Conservation (phyloP, 2,888 invertebrate species). For the Acronicta psi region DNA sequence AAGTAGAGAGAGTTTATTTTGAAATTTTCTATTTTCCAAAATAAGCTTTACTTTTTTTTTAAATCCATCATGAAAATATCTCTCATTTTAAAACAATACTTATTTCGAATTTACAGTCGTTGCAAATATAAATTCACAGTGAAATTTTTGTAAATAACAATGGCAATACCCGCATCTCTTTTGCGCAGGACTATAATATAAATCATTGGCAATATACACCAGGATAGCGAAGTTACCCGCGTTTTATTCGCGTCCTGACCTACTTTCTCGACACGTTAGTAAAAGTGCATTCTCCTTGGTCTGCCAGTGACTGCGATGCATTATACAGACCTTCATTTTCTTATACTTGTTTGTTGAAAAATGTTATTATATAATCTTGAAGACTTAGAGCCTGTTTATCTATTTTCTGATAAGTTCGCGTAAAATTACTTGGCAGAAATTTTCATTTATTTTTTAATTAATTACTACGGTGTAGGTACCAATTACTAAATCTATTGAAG, state of each 20-base stretch:
- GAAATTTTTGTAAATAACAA: constrained; percentile 44
- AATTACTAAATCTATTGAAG: too few species aligned
- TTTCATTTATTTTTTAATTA: too few species aligned
- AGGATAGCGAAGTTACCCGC: constrained; percentile 48
- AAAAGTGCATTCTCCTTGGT: constrained; percentile 63
- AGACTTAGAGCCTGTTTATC: too few species aligned
- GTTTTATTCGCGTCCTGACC: constrained; percentile 65
- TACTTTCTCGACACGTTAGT: constrained; percentile 56
- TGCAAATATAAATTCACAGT: constrained; percentile 1
- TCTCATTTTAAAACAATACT: too few species aligned
- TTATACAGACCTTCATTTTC: constrained; percentile 49
- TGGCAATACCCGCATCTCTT: constrained; percentile 48
- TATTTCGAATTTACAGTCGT: constrained; percentile 16
- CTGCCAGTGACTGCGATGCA: constrained; percentile 54
- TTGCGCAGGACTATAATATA: constrained; percentile 58
- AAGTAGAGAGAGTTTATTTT: too few species aligned
- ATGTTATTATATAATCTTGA: too few species aligned
- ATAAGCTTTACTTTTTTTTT: too few species aligned
- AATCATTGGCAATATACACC: constrained; percentile 63
- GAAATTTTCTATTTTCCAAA: too few species aligned
- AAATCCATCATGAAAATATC: too few species aligned
- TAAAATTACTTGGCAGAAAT: too few species aligned
- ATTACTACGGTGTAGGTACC: too few species aligned
- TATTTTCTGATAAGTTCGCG: too few species aligned
- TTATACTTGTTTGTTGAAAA: constrained; percentile 12